These are phyloP conservation scores for Microplitis deprimator DNA, from an alignment of 2,888 invertebrate genomes.

Conservation along the genomic window DNA sequence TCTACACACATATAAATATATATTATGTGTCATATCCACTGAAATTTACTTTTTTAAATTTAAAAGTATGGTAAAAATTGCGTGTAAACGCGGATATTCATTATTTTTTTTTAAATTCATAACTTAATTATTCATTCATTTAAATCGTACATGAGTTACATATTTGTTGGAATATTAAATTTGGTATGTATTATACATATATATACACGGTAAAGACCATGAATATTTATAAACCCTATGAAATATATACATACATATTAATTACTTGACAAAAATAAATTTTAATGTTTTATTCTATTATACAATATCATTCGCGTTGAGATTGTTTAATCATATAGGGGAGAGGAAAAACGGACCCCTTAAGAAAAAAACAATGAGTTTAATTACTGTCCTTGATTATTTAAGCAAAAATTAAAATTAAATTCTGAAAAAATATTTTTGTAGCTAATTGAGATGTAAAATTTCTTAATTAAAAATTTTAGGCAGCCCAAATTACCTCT, in stretches of 20 bases:
- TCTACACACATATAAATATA: not conserved
- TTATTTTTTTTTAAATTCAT: not conserved
- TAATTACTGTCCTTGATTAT: too few species aligned
- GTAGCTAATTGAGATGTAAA: too few species aligned
- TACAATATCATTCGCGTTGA: too few species aligned
- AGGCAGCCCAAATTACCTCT: too few species aligned
- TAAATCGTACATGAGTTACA: not conserved
- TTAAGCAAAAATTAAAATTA: too few species aligned
- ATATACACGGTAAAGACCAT: not conserved
- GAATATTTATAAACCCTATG: not conserved
- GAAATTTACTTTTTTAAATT: too few species aligned
- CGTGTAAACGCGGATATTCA: not conserved
- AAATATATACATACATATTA: not conserved
- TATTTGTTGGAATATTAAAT: not conserved
- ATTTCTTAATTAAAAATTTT: too few species aligned
- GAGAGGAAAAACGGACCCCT: too few species aligned
- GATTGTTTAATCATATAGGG: too few species aligned
- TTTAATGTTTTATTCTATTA: conserved; percentile 61
- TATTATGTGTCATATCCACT: not conserved
- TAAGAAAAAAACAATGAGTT: too few species aligned
- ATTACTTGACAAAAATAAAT: not conserved
- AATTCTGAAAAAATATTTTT: too few species aligned
- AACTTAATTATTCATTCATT: not conserved
- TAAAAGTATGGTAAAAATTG: too few species aligned
- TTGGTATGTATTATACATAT: not conserved